Evolutionary conservation across 2,888 invertebrate genomes (phyloP).

Genomic region (Panopea generosa): DNA sequence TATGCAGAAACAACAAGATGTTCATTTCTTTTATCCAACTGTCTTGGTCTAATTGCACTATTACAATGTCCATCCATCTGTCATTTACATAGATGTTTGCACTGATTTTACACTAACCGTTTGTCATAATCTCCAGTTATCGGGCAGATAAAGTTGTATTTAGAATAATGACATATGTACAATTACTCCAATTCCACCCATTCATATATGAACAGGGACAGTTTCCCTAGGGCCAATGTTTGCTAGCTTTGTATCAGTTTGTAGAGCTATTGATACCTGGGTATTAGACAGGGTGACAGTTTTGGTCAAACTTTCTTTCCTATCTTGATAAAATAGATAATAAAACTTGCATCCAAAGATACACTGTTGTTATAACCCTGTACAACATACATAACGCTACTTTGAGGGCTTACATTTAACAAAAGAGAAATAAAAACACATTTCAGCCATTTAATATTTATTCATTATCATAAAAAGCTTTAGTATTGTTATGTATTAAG

Average conservation of each 20-base stretch:
- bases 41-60: no score
- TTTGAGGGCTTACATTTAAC: slow-evolving; percentile 19
- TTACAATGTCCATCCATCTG: no score
- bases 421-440: not conserved
- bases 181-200: no score
- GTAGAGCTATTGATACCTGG: slow-evolving; percentile 7
- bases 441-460: no score
- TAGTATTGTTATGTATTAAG: slow-evolving; percentile 11
- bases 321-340: slow-evolving; percentile 31
- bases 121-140: no score
- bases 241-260: not conserved
- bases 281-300: slow-evolving; percentile 46
- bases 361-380: slow-evolving; percentile 34
- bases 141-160: no score
- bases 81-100: no score
- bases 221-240: not conserved
- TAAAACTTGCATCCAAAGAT: slow-evolving; percentile 1
- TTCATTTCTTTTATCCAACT: no score
- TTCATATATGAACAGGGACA: no score
- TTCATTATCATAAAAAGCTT: not conserved
- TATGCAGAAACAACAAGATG: no score
- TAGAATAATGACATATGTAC: no score
- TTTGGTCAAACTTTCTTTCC: slow-evolving; percentile 42
- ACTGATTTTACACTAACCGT: no score
- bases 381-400: slow-evolving; percentile 17